Evolutionary conservation across 2,113 vertebrate genomes (phyloP).

Genomic region (Sorex fumeus): DNA sequence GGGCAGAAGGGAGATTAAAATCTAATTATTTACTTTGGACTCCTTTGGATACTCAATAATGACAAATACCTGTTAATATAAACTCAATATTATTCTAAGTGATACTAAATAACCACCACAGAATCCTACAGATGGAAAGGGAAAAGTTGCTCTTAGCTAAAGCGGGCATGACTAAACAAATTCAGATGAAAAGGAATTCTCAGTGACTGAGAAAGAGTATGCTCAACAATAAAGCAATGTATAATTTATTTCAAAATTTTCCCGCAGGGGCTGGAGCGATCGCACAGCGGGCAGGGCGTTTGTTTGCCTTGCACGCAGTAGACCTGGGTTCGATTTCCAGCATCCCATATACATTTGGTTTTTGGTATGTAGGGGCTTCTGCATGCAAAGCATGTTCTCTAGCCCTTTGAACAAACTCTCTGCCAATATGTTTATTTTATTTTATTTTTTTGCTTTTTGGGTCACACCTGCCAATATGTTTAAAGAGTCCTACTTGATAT

Average conservation of each 20-base stretch:
- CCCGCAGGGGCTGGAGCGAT: too few relatives aligned
- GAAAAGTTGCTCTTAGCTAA: slow-evolving; percentile 37
- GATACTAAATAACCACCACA: not conserved
- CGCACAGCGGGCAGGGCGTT: too few relatives aligned
- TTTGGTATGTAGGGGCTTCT: too few relatives aligned
- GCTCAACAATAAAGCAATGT: slow-evolving; percentile 55
- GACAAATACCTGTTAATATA: slow-evolving; percentile 52
- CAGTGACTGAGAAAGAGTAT: slow-evolving; percentile 22
- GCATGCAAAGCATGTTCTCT: too few relatives aligned
- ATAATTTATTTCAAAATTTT: slow-evolving; percentile 26
- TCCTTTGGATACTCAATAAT: slow-evolving; percentile 3
- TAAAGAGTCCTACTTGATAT: too few relatives aligned
- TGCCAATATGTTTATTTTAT: too few relatives aligned
- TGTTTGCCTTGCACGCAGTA: too few relatives aligned
- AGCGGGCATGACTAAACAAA: slow-evolving; percentile 9
- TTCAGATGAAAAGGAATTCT: slow-evolving; percentile 34
- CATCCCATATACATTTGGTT: too few relatives aligned
- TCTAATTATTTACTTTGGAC: slow-evolving; percentile 33
- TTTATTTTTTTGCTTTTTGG: too few relatives aligned
- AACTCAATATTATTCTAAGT: not conserved
- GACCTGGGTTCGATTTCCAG: too few relatives aligned
- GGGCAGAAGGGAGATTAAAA: slow-evolving; percentile 3
- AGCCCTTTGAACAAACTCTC: too few relatives aligned
- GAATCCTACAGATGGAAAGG: slow-evolving; percentile 27
- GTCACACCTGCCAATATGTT: too few relatives aligned